Evolutionary conservation across 2,888 invertebrate species (phyloP).

Genomic region (Neocrepidodera transversa): DNA sequence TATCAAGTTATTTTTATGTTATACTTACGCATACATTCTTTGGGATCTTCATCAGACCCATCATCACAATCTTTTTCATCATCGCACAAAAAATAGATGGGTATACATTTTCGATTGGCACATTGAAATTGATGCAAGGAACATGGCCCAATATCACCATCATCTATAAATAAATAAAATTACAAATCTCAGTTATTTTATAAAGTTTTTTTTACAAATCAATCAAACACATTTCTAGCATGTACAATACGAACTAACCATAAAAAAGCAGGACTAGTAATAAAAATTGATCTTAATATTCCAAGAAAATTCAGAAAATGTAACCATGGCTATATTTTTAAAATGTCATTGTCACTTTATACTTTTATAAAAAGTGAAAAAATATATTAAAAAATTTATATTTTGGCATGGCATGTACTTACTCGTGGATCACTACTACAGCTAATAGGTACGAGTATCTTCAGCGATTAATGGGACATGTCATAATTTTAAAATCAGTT

Average conservation of each 20-base stretch:
- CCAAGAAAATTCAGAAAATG: too few species aligned
- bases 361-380: neutral
- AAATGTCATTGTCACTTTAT: constrained; percentile 10
- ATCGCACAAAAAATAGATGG: constrained; percentile 80
- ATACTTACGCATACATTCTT: constrained; percentile 72
- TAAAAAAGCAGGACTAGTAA: too few species aligned
- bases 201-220: too few species aligned
- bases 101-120: constrained; percentile 77
- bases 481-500: neutral
- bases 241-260: too few species aligned
- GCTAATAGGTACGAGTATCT: constrained; percentile 7
- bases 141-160: constrained; percentile 55
- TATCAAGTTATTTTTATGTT: neutral
- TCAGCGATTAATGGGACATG: neutral
- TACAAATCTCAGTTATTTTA: too few species aligned
- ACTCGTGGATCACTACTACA: neutral
- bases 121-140: constrained; percentile 78
- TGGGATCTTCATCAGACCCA: constrained; percentile 79
- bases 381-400: neutral
- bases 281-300: too few species aligned
- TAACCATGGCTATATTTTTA: neutral
- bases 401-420: neutral
- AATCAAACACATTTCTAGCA: too few species aligned
- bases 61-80: constrained; percentile 81
- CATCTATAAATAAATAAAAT: constrained; percentile 46